Evolutionary conservation across 2,797 vertebrate species (phyloP).

Genomic region (Lates japonicus): DNA sequence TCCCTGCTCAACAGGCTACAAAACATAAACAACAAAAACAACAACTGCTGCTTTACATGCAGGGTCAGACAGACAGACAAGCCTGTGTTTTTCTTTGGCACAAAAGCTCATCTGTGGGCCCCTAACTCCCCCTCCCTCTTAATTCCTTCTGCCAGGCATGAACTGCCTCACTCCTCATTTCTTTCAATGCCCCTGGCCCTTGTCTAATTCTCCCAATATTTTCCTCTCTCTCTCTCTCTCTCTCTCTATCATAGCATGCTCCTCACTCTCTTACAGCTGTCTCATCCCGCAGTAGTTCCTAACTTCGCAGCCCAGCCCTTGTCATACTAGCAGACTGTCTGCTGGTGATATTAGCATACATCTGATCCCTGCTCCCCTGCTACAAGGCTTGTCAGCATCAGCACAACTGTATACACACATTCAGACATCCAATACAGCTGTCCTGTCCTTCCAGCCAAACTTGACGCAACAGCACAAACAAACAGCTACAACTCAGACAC

Average conservation of each 20-base stretch:
- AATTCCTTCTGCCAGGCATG: slow-evolving; percentile 65
- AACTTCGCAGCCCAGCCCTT: slow-evolving; percentile 55
- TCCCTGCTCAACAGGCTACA: slow-evolving; percentile 50
- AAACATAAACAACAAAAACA: slow-evolving; percentile 47
- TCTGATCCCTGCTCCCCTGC: slow-evolving; percentile 70
- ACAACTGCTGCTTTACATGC: slow-evolving; percentile 61
- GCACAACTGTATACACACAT: slow-evolving; percentile 68
- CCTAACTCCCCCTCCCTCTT: slow-evolving; percentile 47
- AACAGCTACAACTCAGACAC: slow-evolving; percentile 47
- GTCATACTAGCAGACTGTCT: slow-evolving; percentile 70
- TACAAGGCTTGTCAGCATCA: slow-evolving; percentile 69
- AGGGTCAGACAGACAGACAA: slow-evolving; percentile 58
- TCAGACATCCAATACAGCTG: slow-evolving; percentile 70
- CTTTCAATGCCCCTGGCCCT: slow-evolving; percentile 46
- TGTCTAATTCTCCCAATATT: slow-evolving; percentile 49
- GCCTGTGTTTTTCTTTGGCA: slow-evolving; percentile 59
- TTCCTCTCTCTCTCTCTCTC: slow-evolving; percentile 14
- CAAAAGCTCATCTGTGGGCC: slow-evolving; percentile 68
- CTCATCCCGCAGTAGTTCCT: slow-evolving; percentile 45
- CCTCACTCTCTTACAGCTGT: slow-evolving; percentile 23
- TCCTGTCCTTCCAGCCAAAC: slow-evolving; percentile 58
- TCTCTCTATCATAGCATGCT: slow-evolving; percentile 11
- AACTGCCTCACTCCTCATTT: slow-evolving; percentile 61
- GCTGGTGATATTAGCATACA: slow-evolving; percentile 74
- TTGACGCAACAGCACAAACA: slow-evolving; percentile 68